Base-by-base conservation (phyloP, 2,888 invertebrate genomes). In the Yponomeuta malinellus region DNA sequence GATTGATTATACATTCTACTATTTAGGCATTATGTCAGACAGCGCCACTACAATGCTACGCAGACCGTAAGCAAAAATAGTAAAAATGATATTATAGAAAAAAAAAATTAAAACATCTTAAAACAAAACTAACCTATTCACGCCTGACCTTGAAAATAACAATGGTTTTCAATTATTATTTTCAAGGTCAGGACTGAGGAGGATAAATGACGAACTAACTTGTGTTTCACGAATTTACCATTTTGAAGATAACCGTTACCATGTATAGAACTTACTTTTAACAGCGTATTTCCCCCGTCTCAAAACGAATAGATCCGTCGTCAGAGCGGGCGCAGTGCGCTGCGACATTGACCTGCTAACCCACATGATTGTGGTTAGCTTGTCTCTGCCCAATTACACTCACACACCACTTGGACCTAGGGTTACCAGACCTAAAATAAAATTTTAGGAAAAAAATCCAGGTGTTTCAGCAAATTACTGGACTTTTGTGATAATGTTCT, bases 291-390 rank as follows among this genome's bases (percentile, higher is more conserved):
- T 59, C 4, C 15, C 52, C 3, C 12, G 52, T 59, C 52, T 10
- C 52, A 15, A 59, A 59, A 59, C 15, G 52, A 59, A 59, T 12
- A 59, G 52, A 15, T 59, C 3, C 52, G 52, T 12, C 52, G 52
- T 3, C 52, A 59, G 15, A 12, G 15, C 15, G 15, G 15, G 15
- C 15, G 71, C 73, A 72, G 43, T 75, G 78, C 75, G 77, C 74
- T 73, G 77, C 80, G 88, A 85, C 89, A 89, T 87, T 89, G 89
- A 82, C 87, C 85, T 73, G 75, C 75, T 89, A 84, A 88, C 88
- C 87, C 77, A 84, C 80, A 79, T 23, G 23, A 76, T 77, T 75
- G 74, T 79, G 75, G 76, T 76, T 74, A 76, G 75, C 73, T 59
- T 33, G 37, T 33, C n/a, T 74, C 75, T 75, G 75, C 74, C 76